phyloP scores from a whole-genome alignment of 1,140 invertebrate species.

The Nasonia giraulti region DNA sequence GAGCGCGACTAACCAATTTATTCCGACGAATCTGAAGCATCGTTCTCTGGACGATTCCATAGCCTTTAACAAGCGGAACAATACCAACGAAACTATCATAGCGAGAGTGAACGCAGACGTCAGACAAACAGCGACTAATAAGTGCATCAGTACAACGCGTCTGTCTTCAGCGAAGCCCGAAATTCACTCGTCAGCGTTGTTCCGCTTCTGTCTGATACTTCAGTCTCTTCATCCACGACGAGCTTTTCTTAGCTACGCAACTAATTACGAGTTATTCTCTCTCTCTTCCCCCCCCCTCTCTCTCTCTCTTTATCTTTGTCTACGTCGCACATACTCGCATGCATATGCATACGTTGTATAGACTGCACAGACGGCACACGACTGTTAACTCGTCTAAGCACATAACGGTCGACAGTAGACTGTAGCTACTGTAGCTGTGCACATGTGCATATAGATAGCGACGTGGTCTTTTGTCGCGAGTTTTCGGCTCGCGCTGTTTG shows the following conservation, averaged over 20 bases:
- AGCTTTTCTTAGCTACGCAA: slow-evolving; percentile 18
- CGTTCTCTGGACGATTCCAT: neutral
- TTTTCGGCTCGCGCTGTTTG: neutral
- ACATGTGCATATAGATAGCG: neutral
- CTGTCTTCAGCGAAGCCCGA: neutral
- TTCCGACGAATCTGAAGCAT: neutral
- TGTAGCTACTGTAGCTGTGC: neutral
- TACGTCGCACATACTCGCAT: neutral
- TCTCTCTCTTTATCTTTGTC: neutral
- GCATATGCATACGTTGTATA: neutral
- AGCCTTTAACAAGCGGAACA: neutral
- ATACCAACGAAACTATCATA: neutral
- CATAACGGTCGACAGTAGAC: neutral
- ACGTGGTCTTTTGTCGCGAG: slow-evolving; percentile 6
- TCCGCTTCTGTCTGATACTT: neutral
- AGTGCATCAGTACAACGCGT: neutral
- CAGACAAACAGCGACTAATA: neutral
- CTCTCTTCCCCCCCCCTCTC: neutral
- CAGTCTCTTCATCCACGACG: neutral
- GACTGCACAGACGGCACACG: neutral
- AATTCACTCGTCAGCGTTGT: neutral
- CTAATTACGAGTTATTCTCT: neutral
- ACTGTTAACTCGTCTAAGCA: slow-evolving; percentile 12
- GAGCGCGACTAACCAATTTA: neutral
- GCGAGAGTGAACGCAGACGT: neutral